Base-by-base conservation (phyloP, 1,140 invertebrate species). In the Nilaparvata lugens region DNA sequence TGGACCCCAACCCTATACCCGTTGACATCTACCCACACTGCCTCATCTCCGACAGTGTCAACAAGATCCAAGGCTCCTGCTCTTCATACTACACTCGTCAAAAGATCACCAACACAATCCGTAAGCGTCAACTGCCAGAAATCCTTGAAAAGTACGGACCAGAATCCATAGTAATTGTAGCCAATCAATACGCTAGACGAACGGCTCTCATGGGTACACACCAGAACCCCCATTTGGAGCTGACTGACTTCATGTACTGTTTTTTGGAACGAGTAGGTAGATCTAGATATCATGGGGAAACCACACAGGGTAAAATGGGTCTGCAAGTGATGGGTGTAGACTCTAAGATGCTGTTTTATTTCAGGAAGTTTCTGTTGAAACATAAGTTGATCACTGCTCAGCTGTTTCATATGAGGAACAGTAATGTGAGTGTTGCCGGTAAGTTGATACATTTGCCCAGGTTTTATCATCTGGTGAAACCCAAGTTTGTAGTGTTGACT, bases 191-290 rank as follows among this genome's bases (percentile, higher is more conserved):
- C 24, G 64, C 79, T 9, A 74, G 90, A 53, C 76, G 78, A 54
- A 67, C 73, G 54, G 80, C 83, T 0, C 68, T 93, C 21, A 74
- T 84, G 28, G 77, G 76, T 13, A 66, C 71, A 7, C 69, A 74
- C 13, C 65, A 72, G 31, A 77, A 79, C 67, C 80, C 82, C n/a
- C 70, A 69, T 4, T 64, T 79, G 7, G 76, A 82, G 25, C 58
- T 89, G 16, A 75, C 75, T 1, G 54, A 78, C 3, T 71, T 78
- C 7, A 82, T 84, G 63, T 93, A 89, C 68, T 84, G 84, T 64
- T 75, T 92, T 21, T 71, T 91, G 25, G 91, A 93, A 75, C 73
- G 83, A 67, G 83, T 93, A 58, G 90, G 86, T n/a, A 78, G 88
- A 63, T 73, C 82, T 19, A 76, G 89, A 16, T 78, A 81, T 58